Conservation (phyloP, 2,797 vertebrate genomes). For the Periparus ater region DNA sequence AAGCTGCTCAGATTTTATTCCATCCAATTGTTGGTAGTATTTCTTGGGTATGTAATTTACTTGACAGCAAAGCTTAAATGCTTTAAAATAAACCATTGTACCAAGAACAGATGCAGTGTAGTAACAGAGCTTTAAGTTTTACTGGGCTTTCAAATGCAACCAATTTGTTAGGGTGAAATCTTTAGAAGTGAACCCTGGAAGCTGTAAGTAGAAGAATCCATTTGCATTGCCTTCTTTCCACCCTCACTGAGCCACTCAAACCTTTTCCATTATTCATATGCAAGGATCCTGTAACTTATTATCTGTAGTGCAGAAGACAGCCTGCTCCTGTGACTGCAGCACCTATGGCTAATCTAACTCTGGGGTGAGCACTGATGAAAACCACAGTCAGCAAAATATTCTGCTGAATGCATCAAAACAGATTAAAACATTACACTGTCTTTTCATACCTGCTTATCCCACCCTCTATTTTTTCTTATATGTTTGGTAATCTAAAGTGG, state of each 20-base stretch:
- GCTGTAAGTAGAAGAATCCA: neutral
- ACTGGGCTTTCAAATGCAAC: constrained; percentile 51
- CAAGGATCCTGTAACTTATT: neutral
- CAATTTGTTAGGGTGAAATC: constrained; percentile 38
- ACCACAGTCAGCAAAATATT: neutral
- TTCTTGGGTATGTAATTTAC: constrained; percentile 57
- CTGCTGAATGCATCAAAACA: neutral
- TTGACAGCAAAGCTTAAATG: constrained; percentile 53
- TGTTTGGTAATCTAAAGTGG: too few relatives aligned
- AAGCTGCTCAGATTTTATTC: constrained; percentile 9
- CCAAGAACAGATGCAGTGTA: neutral
- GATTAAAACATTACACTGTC: neutral
- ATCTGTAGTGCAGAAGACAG: neutral
- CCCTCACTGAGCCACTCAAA: neutral
- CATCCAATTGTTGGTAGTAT: constrained; percentile 27
- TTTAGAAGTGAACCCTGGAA: constrained; percentile 48
- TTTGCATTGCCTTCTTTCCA: neutral
- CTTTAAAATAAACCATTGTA: constrained; percentile 60
- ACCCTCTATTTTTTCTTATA: neutral
- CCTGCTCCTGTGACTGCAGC: neutral
- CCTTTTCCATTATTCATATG: constrained; percentile 41
- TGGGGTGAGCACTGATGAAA: neutral
- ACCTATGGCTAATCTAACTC: neutral
- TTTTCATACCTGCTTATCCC: neutral
- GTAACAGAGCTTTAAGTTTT: constrained; percentile 25